A percentile compares a stretch with the other conserved stretches of the same genome.
These are phyloP conservation scores for Himalopsyche japonica DNA, from an alignment of 2,888 invertebrate species.

Conservation along the genomic window DNA sequence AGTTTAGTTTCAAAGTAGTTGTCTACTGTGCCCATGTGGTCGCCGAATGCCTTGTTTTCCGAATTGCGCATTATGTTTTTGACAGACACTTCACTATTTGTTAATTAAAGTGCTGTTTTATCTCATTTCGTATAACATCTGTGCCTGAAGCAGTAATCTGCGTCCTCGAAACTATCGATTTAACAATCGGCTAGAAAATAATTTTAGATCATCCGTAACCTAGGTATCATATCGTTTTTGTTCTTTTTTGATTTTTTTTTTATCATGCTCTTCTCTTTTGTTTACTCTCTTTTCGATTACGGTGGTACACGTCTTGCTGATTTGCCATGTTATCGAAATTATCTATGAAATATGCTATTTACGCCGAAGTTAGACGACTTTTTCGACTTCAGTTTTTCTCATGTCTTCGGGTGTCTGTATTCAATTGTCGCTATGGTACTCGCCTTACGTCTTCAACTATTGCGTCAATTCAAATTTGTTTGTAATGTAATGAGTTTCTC, in stretches of 20 bases:
- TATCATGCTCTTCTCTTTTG: neutral
- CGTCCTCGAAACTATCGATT: neutral
- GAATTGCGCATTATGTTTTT: slow-evolving; percentile 59
- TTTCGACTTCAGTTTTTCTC: no score
- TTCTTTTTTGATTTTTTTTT: neutral
- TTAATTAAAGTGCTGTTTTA: neutral
- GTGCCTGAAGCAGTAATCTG: neutral
- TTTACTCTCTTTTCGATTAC: neutral
- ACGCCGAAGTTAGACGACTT: neutral
- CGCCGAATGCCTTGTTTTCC: slow-evolving; percentile 48
- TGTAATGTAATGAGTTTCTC: no score
- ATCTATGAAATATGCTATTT: neutral
- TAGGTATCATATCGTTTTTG: neutral
- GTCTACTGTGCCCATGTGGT: slow-evolving; percentile 53
- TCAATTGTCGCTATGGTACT: no score
- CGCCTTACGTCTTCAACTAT: no score
- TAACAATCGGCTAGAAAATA: neutral
- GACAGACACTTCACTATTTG: slow-evolving; percentile 10
- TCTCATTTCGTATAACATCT: neutral
- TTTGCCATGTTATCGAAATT: neutral
- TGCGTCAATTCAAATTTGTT: no score
- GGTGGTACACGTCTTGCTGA: neutral
- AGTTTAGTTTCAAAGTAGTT: neutral
- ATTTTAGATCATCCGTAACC: neutral
- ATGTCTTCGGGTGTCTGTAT: no score